Percentiles rank a stretch among this genome's conserved stretches.
Evolutionary conservation across 2,888 invertebrate species (phyloP).

Genomic region (Noctua pronuba): DNA sequence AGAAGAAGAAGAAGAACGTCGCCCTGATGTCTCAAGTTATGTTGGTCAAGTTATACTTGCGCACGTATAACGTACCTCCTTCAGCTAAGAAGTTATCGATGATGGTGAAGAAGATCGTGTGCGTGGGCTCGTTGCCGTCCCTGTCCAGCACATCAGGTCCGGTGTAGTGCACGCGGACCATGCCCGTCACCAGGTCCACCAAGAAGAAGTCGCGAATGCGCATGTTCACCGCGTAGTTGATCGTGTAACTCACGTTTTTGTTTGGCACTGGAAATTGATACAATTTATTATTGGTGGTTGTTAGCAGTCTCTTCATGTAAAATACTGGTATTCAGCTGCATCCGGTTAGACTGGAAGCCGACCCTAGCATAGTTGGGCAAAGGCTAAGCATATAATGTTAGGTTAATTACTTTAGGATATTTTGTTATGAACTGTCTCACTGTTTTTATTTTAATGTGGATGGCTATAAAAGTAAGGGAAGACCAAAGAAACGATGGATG

Average conservation of each 20-base stretch:
- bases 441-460: neutral
- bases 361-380: neutral
- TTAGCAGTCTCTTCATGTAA: neutral
- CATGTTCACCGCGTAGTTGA: slow-evolving; percentile 85
- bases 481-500: neutral
- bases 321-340: neutral
- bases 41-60: neutral
- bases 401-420: neutral
- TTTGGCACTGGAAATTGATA: slow-evolving; percentile 80
- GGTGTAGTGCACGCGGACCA: slow-evolving; percentile 84
- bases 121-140: slow-evolving; percentile 85
- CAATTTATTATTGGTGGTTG: neutral
- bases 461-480: neutral
- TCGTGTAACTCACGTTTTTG: slow-evolving; percentile 88
- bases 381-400: neutral
- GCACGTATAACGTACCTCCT: slow-evolving; percentile 77
- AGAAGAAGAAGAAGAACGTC: neutral
- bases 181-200: slow-evolving; percentile 86
- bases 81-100: slow-evolving; percentile 88
- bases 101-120: slow-evolving; percentile 87
- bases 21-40: neutral
- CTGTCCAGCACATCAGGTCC: slow-evolving; percentile 86
- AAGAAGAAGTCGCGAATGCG: slow-evolving; percentile 87
- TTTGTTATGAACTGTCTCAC: neutral
- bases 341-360: neutral